Base-by-base conservation (phyloP, 2,888 invertebrate species). In the Ormyrus nitidulus region DNA sequence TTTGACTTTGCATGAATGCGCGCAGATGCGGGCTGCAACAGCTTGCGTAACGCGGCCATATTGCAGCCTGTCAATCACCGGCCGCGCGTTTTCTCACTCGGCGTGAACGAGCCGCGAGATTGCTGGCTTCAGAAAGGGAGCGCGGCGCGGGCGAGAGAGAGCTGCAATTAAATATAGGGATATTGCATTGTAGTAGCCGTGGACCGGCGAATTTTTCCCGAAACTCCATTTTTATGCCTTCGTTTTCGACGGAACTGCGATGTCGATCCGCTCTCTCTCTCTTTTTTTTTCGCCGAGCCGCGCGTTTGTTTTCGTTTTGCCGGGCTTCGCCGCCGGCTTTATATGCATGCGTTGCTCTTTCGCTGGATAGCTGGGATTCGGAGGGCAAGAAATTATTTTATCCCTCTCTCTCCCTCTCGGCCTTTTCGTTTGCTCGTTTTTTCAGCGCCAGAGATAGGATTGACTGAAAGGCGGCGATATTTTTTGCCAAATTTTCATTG, bases 1-100 rank as follows among this genome's bases (percentile, higher is more conserved):
- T 86, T 89, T 86, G 89, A 90, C 89, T 90, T 89, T 90, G 90
- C 89, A 90, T 90, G 90, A 90, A 88, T 89, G 89, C 89, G 89
- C 90, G 90, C 90, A 90, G 90, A 90, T 90, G 90, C 89, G 90
- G 89, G 89, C n/a, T 89, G 90, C 90, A 90, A 90, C 90, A 90
- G 90, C 90, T 90, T 90, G 90, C 90, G 89, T 89, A 90, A 90
- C 89, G 89, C 86, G 89, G 87, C 87, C 89, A 90, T 90, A 90
- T 90, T 90, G 90, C 89, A 89, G 89, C 88, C 90, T 90, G 90
- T 90, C 90, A 90, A 90, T 90, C 90, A 90, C 90, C 51, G 62
- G 34, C 61, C 61, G 69, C 58, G 65, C 78, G 61, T 59, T 75
- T 75, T 75, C 75, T 75, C 79, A 56, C 78, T 68, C 72, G 76